Base-by-base conservation (phyloP, 2,888 invertebrate genomes). In the Alloscopus bannaensis region DNA sequence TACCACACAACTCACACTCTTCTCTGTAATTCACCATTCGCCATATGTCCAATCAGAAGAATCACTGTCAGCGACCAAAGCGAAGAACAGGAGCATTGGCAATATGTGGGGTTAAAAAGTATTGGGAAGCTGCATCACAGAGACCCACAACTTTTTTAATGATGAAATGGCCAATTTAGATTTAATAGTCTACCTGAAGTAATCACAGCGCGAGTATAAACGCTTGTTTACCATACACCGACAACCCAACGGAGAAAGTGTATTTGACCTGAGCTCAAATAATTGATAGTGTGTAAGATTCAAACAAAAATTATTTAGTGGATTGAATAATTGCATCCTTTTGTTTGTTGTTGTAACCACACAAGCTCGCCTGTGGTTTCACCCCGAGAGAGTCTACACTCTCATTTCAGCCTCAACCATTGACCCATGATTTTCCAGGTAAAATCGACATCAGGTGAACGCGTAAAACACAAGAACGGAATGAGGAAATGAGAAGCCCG, bases 41-140 rank as follows among this genome's bases (percentile, higher is more conserved):
- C 64, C 64, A 65, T 65, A 65, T 65, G 64, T 65, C 64, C 47
- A 16, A 36, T 47, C 47, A 40, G 24, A 65, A 28, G 22, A 65
- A 65, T 62, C 62, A 62, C 62, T 40, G 62, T 42, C 40, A 16
- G 28, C 6, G n/a, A n/a, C n/a, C 45, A 8, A 55, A 50, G 4
- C 50, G 6, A 13, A 50, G 20, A 13, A 50, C 50, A 50, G 8
- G 20, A 8, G n/a, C 8, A 50, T 4, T 16, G n/a, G 50, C 50
- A 16, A 50, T n/a, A n/a, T n/a, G 20, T 50, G 50, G 50, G n/a
- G 4, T 18, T 50, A 18, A 18, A 4, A 50, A n/a, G 11, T 8
- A 50, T 4, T 13, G 36, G 6, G 6, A 36, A 8, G 13, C 13
- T 6, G 13, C 6, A 36, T 36, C n/a, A n/a, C n/a, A n/a, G n/a